Base-by-base conservation (phyloP, 2,888 invertebrate species). In the Hypena proboscidalis region DNA sequence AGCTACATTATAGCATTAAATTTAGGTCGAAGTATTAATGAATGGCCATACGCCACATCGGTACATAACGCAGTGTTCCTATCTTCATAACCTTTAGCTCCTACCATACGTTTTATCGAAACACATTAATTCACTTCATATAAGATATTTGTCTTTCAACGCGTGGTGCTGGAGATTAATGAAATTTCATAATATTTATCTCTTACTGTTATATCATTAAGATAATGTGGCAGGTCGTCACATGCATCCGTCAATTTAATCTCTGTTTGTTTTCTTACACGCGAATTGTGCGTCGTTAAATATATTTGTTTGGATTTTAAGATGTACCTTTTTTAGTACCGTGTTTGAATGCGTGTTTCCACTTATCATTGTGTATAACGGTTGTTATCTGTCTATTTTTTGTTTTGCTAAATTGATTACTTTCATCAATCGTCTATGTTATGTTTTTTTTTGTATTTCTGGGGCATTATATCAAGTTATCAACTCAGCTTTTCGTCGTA, bases 101-200 rank as follows among this genome's bases (percentile, higher is more conserved):
- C 53, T 22, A 65, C 55, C 61, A 58, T 59, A 50, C 60, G 58
- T 67, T 70, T 74, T 81, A 82, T 79, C 76, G 51, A 50, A 64
- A 63, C 68, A 65, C 76, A 83, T 85, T 83, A 77, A 80, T 81
- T 74, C 71, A 60, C 49, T 60, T 60, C 76, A 80, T 83, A 70
- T 54, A 43, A 49, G 25, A 35, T 65, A 54, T 60, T 62, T 59
- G 60, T 58, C 65, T 47, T 67, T 67, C 58, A 54, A 52, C 48
- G 48, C 54, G 35, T 52, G 50, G 51, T 50, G 52, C 15, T 34
- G 27, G 35, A 63, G 55, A 63, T 61, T 68, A 57, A 67, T 67
- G 52, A 58, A 68, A 65, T 59, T 57, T 53, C 43, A 57, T 47
- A 44, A 36, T 45, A 38, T 55, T 57, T 61, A 58, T 63, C 49